Evolutionary conservation across 2,113 vertebrate genomes (phyloP).

Genomic region (Xiphias gladius): DNA sequence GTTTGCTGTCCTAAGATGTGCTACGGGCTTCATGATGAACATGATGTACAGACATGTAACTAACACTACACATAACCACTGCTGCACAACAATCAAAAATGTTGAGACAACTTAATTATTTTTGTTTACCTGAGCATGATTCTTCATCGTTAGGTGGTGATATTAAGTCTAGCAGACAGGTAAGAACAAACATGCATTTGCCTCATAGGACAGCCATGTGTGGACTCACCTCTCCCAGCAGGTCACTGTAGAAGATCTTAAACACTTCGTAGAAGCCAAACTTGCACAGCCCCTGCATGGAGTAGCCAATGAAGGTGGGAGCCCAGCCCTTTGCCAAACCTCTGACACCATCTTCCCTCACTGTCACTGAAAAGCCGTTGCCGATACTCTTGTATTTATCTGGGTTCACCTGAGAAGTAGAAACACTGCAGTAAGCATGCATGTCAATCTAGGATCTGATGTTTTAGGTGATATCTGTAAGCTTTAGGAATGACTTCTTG

Average conservation of each 20-base stretch:
- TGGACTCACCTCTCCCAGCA: conserved; percentile 93
- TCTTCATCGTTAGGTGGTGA: neutral
- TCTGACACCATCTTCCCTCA: conserved; percentile 94
- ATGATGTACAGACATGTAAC: neutral
- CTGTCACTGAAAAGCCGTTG: conserved; percentile 92
- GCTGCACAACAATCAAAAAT: neutral
- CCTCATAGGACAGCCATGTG: neutral
- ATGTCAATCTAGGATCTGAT: neutral
- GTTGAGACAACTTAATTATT: neutral
- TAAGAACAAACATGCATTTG: neutral
- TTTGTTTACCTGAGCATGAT: neutral
- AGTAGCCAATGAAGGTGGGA: conserved; percentile 97
- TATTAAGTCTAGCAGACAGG: neutral
- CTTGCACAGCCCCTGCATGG: conserved; percentile 99
- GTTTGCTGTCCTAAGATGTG: neutral
- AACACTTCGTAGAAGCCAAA: conserved; percentile 99
- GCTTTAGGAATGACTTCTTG: neutral
- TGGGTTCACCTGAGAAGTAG: conserved; percentile 89
- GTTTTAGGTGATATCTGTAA: neutral
- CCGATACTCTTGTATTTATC: conserved; percentile 97
- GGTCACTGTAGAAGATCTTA: conserved; percentile 93
- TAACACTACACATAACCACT: too few species aligned
- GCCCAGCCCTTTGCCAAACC: conserved; percentile 99
- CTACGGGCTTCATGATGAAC: neutral
- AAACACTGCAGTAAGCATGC: neutral